Evolutionary conservation across 2,797 vertebrate genomes (phyloP).

Genomic region (Gouania willdenowi): DNA sequence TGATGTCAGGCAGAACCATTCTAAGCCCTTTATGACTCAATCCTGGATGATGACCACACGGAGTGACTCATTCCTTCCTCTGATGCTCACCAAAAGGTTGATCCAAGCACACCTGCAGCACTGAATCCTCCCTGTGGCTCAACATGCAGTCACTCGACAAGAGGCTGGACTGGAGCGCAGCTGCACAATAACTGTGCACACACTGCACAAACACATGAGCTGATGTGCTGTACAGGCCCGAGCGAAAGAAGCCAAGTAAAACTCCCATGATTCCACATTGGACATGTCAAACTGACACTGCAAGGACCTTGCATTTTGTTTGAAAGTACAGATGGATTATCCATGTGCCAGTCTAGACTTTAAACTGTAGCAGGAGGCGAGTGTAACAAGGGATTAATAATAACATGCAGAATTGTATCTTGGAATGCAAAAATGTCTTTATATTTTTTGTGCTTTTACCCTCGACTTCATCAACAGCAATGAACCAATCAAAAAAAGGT

Average conservation of each 20-base stretch:
- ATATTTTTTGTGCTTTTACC: no score
- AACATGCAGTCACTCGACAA: conserved; percentile 54
- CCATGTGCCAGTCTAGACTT: background rate
- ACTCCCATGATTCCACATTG: background rate
- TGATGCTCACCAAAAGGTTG: conserved; percentile 58
- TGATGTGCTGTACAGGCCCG: conserved; percentile 12
- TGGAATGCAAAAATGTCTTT: conserved; percentile 12
- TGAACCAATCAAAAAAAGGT: conserved; percentile 44
- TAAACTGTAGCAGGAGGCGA: background rate
- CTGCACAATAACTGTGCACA: conserved; percentile 39
- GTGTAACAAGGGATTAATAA: background rate
- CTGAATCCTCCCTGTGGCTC: conserved; percentile 57
- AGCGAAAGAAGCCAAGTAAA: conserved; percentile 7
- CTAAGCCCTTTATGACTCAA: conserved; percentile 66
- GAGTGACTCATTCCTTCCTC: conserved; percentile 78
- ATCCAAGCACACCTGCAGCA: conserved; percentile 73
- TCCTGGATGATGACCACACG: conserved; percentile 58
- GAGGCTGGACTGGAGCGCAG: conserved; percentile 41
- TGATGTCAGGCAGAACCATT: conserved; percentile 32
- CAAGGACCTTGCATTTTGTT: background rate
- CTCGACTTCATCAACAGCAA: conserved; percentile 63
- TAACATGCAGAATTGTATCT: background rate
- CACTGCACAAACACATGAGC: conserved; percentile 28
- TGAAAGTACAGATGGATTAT: background rate
- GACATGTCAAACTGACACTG: background rate